Percentiles rank a stretch among this genome's conserved stretches.
Evolutionary conservation across 2,113 vertebrate species (phyloP).

Genomic region (Mellivora capensis): DNA sequence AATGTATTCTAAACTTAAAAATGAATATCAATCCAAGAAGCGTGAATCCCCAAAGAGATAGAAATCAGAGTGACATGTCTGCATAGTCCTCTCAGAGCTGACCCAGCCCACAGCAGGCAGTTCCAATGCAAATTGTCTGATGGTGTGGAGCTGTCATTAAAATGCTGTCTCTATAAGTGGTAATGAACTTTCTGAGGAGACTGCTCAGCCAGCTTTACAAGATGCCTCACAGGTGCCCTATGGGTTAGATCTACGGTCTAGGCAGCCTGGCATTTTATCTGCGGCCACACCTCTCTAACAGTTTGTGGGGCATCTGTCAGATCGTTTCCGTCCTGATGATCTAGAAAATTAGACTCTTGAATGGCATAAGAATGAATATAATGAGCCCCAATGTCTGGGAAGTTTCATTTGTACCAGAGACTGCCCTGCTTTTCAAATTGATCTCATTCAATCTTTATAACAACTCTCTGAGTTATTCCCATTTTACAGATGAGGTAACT

Average conservation of each 20-base stretch:
- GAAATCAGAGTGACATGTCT: not conserved
- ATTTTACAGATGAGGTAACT: not conserved
- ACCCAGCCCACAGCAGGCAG: not conserved
- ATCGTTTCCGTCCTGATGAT: not conserved
- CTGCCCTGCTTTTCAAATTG: not conserved
- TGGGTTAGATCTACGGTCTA: not conserved
- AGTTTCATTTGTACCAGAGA: not conserved
- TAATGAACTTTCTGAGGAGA: not conserved
- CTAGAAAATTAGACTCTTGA: not conserved
- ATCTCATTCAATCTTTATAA: not conserved
- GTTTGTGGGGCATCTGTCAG: not conserved
- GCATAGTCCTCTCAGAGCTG: not conserved
- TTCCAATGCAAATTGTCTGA: not conserved
- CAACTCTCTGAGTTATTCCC: not conserved
- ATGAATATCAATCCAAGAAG: not conserved
- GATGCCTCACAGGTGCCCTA: not conserved
- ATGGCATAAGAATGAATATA: not conserved
- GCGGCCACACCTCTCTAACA: not conserved
- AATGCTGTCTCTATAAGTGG: not conserved
- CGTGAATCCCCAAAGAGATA: not conserved
- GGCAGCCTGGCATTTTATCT: not conserved
- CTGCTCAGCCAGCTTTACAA: not conserved
- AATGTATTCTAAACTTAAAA: slow-evolving; percentile 10
- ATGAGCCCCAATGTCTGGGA: not conserved
- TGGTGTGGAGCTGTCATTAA: not conserved